A percentile compares a stretch with the other conserved stretches of the same genome.
Conservation (phyloP, 2,113 vertebrate species). For the Cyanistes caeruleus region DNA sequence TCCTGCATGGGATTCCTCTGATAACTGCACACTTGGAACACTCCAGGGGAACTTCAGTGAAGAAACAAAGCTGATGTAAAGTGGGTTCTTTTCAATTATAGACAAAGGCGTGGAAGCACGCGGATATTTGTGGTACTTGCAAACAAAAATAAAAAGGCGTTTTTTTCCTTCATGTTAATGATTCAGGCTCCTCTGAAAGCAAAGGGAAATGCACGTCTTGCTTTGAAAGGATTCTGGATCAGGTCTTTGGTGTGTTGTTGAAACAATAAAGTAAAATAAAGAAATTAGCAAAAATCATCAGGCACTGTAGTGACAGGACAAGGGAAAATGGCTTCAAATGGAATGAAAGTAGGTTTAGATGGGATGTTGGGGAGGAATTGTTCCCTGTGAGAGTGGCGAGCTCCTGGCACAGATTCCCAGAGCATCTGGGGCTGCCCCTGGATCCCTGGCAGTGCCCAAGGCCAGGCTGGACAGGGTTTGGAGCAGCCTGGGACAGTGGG, state of each 20-base stretch:
- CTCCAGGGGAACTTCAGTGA: neutral
- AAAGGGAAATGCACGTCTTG: neutral
- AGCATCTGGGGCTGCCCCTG: neutral
- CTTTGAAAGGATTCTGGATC: neutral
- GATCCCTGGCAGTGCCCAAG: neutral
- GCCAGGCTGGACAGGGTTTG: neutral
- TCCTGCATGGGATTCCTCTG: conserved; percentile 7
- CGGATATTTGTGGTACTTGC: neutral
- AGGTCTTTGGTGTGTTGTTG: neutral
- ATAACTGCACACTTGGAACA: neutral
- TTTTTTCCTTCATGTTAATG: neutral
- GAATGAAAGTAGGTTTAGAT: neutral
- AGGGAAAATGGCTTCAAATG: neutral
- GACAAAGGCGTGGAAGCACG: neutral
- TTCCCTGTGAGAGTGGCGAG: fast-evolving
- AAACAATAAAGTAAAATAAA: neutral
- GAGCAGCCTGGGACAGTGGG: neutral
- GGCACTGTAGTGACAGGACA: too few relatives aligned
- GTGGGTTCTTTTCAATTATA: neutral
- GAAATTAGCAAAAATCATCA: neutral
- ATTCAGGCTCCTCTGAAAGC: neutral
- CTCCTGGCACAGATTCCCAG: neutral
- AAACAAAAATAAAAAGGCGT: too few relatives aligned
- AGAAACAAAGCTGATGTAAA: neutral
- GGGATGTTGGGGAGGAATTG: neutral